Base-by-base conservation (phyloP, 1,140 invertebrate species). In the Aphidius ervi region DNA sequence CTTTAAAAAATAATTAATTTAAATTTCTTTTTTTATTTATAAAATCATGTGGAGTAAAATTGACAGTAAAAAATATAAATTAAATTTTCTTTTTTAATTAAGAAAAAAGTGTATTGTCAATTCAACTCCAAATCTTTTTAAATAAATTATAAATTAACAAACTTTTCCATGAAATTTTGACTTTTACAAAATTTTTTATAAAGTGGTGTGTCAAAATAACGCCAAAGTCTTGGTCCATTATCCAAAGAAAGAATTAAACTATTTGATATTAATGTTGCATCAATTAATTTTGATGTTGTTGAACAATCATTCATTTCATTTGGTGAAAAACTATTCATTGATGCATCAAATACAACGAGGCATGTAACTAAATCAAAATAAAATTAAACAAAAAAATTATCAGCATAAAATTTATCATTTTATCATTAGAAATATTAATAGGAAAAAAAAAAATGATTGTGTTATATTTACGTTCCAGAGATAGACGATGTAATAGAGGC, bases 81-180 rank as follows among this genome's bases (percentile, higher is more conserved):
- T 16, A 16, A 16, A 16, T 16, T 16, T 16, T 16, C 1, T 16
- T 1, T 16, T 16, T 16, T 1, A 16, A 16, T 16, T 16, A 16
- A 16, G 16, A 16, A 0, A 16, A 16, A 16, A 16, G 1, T 16
- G 16, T 16, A 16, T 16, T 16, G 16, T 16, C 1, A 16, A 16
- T 16, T 16, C 1, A 0, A 16, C 16, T 16, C 16, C 16, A 16
- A 16, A 16, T 0, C 1, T 16, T 16, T 16, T 16, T 16, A 16
- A 16, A 16, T 16, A 16, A 16, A 16, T 16, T 16, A 16, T 16
- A 16, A 16, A 16, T 16, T 16, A 16, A 74, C 80, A 76, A 81
- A 92, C 90, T 83, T 82, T 82, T 92, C 91, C 77, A 95, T 87
- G 65, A 83, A 88, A 50, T 82, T 73, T 65, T 93, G 89, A 40